phyloP scores from a whole-genome alignment of 1,140 invertebrate genomes.

The Heliothis virescens region DNA sequence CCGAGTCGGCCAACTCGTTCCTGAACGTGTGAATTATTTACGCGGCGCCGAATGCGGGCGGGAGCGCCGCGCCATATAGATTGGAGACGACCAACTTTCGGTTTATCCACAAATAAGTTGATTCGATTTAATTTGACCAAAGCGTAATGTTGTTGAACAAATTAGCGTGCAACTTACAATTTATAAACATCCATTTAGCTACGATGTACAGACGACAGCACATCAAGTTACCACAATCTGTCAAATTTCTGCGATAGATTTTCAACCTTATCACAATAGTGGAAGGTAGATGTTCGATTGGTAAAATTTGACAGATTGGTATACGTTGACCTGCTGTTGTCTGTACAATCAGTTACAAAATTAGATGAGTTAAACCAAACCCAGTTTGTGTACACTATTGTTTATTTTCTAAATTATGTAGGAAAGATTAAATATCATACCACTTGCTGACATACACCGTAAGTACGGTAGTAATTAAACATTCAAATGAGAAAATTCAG shows the following conservation, averaged over 20 bases:
- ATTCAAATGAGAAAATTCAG: constrained; percentile 20
- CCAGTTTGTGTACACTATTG: too few species aligned
- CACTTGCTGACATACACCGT: too few species aligned
- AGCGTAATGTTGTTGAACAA: constrained; percentile 23
- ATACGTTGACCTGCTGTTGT: too few species aligned
- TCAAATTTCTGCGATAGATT: too few species aligned
- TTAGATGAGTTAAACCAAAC: not conserved
- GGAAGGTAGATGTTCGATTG: too few species aligned
- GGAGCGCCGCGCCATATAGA: constrained; percentile 51
- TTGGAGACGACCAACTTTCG: constrained; percentile 70
- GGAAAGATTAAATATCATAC: too few species aligned
- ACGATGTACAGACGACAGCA: too few species aligned
- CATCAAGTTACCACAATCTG: too few species aligned
- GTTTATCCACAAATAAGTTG: constrained; percentile 61
- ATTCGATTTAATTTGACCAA: constrained; percentile 55
- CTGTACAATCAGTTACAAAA: not conserved
- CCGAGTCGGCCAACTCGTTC: constrained; percentile 69
- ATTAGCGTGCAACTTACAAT: constrained; percentile 14
- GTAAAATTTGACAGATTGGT: too few species aligned
- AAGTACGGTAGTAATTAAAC: constrained; percentile 26
- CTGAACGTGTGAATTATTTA: constrained; percentile 74
- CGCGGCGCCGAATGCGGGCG: constrained; percentile 66
- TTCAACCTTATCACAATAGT: too few species aligned
- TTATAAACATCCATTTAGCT: not conserved
- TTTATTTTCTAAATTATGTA: too few species aligned